Evolutionary conservation across 2,797 vertebrate species (phyloP), one percentile per base, ranked within the genome.

Genomic region (Rhinophrynus dorsalis): DNA sequence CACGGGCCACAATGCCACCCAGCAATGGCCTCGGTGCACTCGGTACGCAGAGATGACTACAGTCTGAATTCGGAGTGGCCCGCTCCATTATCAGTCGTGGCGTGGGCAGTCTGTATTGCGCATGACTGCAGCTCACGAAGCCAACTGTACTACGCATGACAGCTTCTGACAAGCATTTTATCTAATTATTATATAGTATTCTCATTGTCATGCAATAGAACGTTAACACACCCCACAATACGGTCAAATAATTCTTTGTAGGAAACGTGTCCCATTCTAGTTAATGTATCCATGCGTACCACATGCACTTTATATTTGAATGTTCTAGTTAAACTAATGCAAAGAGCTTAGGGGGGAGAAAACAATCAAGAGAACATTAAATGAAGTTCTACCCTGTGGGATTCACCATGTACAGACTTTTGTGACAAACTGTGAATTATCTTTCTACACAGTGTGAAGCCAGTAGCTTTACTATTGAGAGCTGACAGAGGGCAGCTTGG

Each of bases 401-500:
- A 68, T 65, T 74, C 58, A 47, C 47, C 13, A 1, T 74, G 67
- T 62, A 75, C 76, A 83, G 74, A 55, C 67, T 80, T 75, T 68
- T 87, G 90, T 93, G 91, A 92, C 91, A 93, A 90, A 92, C 83
- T 78, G 75, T 78, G 80, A 92, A 90, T 89, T 90, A 85, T 79
- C 73, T 84, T 84, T 85, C 79, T 42, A 76, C 86, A 63, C 92
- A 88, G 92, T 89, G 83, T 79, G 91, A 82, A 83, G 65, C 88
- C 88, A 76, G 83, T 77, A 77, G 81, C 51, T 78, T 82, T 90
- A 82, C 86, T 84, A 76, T 80, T 69, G 64, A 85, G 82, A 88
- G 85, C 81, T 89, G 85, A 83, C 85, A 83, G 79, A 90, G 89
- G 91, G 87, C 92, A 92, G 89, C 88, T 86, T 96, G 94, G 95